These are phyloP conservation scores for Beroe forskalii DNA, from an alignment of 37 sponge, comb jelly and placozoan genomes.

Conservation along the genomic window DNA sequence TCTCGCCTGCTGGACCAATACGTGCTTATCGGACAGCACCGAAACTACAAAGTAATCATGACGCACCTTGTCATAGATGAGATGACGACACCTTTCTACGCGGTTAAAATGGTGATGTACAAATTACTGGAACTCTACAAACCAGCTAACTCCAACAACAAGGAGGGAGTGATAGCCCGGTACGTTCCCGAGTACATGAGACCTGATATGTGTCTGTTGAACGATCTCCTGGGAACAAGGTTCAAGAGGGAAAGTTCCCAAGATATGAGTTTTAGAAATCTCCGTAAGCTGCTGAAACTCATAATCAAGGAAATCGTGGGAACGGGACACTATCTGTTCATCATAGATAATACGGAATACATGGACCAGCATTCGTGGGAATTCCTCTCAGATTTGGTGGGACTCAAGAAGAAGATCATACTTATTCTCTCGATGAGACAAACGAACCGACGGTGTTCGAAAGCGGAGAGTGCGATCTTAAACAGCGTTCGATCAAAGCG, in stretches of 20 bases:
- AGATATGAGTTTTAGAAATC: constrained; percentile 31
- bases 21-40: not conserved
- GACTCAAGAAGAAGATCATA: not conserved
- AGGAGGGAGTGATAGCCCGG: constrained; percentile 49
- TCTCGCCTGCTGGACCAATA: constrained; percentile 26
- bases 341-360: constrained; percentile 44
- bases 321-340: not conserved
- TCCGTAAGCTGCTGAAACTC: constrained; percentile 44
- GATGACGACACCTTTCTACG: constrained; percentile 57
- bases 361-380: constrained; percentile 58
- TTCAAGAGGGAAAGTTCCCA: not conserved
- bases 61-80: constrained; percentile 38
- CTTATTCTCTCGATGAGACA: constrained; percentile 6
- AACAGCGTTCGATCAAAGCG: not conserved
- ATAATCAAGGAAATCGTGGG: constrained; percentile 54
- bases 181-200: constrained; percentile 50
- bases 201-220: constrained; percentile 43
- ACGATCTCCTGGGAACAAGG: constrained; percentile 32
- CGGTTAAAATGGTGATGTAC: constrained; percentile 50
- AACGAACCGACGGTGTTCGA: not conserved
- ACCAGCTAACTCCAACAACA: not conserved
- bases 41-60: not conserved
- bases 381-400: not conserved
- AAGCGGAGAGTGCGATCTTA: not conserved
- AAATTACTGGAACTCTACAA: constrained; percentile 23